Conservation (phyloP, 2,797 vertebrate genomes). For the Holocentrus rufus region DNA sequence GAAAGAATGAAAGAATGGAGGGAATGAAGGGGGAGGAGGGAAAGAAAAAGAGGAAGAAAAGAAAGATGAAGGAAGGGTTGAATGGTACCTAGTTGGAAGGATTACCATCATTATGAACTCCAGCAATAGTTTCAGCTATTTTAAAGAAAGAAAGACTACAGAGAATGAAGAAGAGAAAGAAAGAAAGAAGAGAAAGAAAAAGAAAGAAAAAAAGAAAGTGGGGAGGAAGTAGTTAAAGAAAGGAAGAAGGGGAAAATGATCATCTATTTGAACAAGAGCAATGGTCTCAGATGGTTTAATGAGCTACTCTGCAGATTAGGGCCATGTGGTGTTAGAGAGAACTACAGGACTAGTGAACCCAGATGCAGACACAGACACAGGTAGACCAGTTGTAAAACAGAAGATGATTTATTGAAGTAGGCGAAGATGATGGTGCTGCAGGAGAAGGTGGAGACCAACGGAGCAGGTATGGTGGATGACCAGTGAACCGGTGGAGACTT, state of each 20-base stretch:
- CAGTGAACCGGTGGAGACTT: no score
- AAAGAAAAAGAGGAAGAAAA: background rate
- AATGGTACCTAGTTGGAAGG: no score
- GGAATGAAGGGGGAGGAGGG: background rate
- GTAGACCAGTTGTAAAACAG: no score
- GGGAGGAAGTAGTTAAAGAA: background rate
- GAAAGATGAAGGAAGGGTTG: background rate
- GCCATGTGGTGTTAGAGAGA: background rate
- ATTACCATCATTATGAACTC: no score
- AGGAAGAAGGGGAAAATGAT: background rate
- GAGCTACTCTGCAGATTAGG: slow-evolving; percentile 9
- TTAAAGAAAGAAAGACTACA: no score
- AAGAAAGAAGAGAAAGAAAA: background rate
- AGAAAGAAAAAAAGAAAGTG: background rate
- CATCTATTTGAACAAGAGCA: background rate
- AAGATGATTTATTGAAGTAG: no score
- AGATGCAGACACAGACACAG: no score
- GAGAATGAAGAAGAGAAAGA: background rate
- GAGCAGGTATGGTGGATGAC: no score
- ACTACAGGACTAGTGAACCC: no score
- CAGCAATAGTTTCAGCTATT: no score
- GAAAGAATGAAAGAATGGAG: background rate
- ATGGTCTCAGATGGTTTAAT: slow-evolving; percentile 9
- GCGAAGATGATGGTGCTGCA: no score
- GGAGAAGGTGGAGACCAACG: no score